Base-by-base conservation (phyloP, 2,113 vertebrate genomes). In the Ceuthmochares aereus region DNA sequence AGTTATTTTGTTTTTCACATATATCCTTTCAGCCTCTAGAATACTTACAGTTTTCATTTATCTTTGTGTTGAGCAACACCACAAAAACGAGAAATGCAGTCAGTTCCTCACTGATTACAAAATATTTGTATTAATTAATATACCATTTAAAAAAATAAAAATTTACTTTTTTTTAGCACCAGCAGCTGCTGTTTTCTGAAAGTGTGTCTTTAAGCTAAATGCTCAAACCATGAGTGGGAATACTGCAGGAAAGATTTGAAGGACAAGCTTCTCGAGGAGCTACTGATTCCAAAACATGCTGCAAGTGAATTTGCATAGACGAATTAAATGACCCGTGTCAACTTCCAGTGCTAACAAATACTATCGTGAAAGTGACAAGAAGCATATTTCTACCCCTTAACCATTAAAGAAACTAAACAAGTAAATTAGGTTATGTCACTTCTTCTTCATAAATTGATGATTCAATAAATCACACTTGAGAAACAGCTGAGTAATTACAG, bases 331-430 rank as follows among this genome's bases (percentile, higher is more conserved):
- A 96, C 76, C 96, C 82, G 42, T 85, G 92, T 92, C 95, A 70
- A 37, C 91, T 96, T 96, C 62, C 84, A 95, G 49, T 90, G 78
- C 11, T 91, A 98, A 93, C 60, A 96, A 96, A 95, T 83, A 89
- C 95, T 95, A 72, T 87, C 54, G 32, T 92, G 89, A 95, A 96
- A 98, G 87, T 98, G 93, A 98, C 92, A 96, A 32, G 30, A 97
- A 95, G 62, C 93, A 90, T 97, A 96, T 97, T 98, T 98, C 93
- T 82, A 94, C 91, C 47, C 47, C 96, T 97, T 91, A 97, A 94
- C 90, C 92, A 96, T 97, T 98, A 97, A 98, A 98, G 97, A 98
- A 97, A 83, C 93, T 97, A 97, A 96, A 96, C 20, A 89, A 97
- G 94, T 95, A 97, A 98, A 98, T 97, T 97, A 98, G 83, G 75